phyloP scores from a whole-genome alignment of 2,797 vertebrate genomes.

The Oreortyx pictus region DNA sequence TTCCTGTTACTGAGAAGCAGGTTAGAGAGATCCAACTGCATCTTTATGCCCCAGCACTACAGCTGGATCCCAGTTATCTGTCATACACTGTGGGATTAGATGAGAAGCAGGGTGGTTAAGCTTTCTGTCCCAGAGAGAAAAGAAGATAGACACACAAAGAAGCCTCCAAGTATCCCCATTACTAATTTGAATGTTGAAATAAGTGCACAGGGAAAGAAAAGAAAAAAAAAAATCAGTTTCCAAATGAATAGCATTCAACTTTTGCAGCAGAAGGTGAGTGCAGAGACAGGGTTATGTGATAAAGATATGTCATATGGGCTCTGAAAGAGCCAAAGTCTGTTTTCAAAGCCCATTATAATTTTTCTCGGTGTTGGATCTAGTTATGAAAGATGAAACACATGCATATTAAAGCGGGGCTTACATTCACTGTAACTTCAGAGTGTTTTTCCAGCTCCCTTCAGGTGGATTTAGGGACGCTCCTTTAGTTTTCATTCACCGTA shows the following conservation, averaged over 20 bases:
- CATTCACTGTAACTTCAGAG: background rate
- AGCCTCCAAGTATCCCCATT: background rate
- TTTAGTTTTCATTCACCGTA: background rate
- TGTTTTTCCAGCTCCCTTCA: background rate
- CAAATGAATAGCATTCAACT: background rate
- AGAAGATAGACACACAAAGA: rapidly evolving
- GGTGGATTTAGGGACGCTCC: slow-evolving; percentile 28
- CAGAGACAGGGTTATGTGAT: background rate
- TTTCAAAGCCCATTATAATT: background rate
- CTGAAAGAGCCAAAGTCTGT: background rate
- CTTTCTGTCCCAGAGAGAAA: background rate
- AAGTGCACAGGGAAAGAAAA: background rate
- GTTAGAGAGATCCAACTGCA: background rate
- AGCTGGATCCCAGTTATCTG: background rate
- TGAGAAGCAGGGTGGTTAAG: rapidly evolving
- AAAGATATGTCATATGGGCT: background rate
- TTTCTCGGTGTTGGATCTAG: background rate
- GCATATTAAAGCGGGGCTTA: slow-evolving; percentile 24
- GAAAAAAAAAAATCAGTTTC: background rate
- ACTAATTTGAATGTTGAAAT: background rate
- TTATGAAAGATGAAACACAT: background rate
- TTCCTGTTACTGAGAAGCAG: background rate
- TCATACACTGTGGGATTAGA: background rate
- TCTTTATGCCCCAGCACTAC: background rate
- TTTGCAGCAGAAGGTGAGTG: background rate